Conservation (phyloP, 2,888 invertebrate genomes). For the Phortica okadai region DNA sequence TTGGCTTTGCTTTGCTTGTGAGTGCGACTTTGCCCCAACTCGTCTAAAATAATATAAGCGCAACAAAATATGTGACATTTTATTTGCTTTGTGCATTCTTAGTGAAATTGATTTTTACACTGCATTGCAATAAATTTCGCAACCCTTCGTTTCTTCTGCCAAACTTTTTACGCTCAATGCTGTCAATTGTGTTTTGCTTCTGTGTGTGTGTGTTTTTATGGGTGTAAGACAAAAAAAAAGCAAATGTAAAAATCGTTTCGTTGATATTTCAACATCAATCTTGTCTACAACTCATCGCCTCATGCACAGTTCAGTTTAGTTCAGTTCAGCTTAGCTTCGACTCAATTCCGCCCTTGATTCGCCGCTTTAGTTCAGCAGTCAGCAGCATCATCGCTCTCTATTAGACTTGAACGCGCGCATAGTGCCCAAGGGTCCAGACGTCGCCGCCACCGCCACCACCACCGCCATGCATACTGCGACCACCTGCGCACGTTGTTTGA, state of each 20-base stretch:
- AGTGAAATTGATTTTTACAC: neutral
- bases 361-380: neutral
- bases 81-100: neutral
- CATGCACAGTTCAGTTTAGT: neutral
- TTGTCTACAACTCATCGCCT: conserved; percentile 13
- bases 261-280: conserved; percentile 18
- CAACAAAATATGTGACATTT: neutral
- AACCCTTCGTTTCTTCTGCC: neutral
- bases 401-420: neutral
- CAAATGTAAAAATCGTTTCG: neutral
- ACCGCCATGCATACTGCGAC: too few species aligned
- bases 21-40: too few species aligned
- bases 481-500: neutral
- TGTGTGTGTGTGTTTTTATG: neutral
- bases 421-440: neutral
- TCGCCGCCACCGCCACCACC: neutral
- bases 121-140: neutral
- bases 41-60: neutral
- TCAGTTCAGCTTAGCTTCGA: neutral
- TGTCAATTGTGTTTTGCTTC: neutral
- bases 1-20: neutral
- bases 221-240: neutral
- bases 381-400: neutral
- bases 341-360: neutral
- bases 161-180: neutral